phyloP scores from a whole-genome alignment of 2,888 invertebrate species.

The Eupithecia abbreviata region DNA sequence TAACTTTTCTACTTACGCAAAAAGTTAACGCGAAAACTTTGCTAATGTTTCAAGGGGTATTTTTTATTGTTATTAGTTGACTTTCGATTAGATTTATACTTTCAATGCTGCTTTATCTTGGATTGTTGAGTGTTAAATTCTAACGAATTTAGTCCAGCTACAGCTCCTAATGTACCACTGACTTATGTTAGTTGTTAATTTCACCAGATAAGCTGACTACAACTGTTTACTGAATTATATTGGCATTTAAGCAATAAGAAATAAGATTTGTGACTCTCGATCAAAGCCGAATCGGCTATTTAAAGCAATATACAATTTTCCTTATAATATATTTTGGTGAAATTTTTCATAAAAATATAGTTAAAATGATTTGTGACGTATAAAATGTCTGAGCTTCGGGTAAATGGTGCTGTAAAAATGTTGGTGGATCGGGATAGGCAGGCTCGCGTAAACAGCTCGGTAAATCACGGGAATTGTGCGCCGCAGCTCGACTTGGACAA shows the following conservation, averaged over 20 bases:
- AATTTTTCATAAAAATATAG: slow-evolving; percentile 66
- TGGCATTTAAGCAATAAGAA: neutral
- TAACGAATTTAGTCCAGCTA: neutral
- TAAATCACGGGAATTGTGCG: slow-evolving; percentile 78
- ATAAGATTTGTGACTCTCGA: slow-evolving; percentile 17
- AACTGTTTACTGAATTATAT: neutral
- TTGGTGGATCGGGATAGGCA: slow-evolving; percentile 69
- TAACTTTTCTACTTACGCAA: slow-evolving; percentile 77
- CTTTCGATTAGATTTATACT: slow-evolving; percentile 43
- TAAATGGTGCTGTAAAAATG: slow-evolving; percentile 74
- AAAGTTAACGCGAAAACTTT: slow-evolving; percentile 75
- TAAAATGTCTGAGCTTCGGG: slow-evolving; percentile 69
- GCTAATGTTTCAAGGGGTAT: slow-evolving; percentile 64
- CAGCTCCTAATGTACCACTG: neutral
- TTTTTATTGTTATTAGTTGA: slow-evolving; percentile 61
- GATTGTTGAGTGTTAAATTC: neutral
- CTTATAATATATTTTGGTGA: slow-evolving; percentile 38
- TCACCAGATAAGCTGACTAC: neutral
- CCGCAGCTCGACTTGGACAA: slow-evolving; percentile 77
- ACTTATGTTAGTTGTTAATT: neutral
- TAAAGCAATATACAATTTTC: slow-evolving; percentile 34
- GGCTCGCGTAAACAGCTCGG: slow-evolving; percentile 78
- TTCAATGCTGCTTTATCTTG: slow-evolving; percentile 6
- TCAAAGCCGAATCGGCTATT: slow-evolving; percentile 41
- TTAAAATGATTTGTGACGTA: slow-evolving; percentile 71